Evolutionary conservation across 2,113 vertebrate species (phyloP).

Genomic region (Tringa solitaria): DNA sequence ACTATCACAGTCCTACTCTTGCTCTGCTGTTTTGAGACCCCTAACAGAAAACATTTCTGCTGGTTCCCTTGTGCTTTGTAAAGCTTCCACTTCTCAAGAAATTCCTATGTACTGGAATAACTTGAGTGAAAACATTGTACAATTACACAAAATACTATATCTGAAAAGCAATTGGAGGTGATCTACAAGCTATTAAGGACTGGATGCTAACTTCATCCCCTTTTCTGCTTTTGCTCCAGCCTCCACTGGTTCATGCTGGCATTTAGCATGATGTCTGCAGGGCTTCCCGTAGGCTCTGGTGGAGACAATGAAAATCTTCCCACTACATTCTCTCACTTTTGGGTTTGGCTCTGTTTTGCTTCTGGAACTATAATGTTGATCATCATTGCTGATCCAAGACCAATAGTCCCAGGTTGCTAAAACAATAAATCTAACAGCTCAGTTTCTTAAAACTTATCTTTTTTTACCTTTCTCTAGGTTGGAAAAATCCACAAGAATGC

Average conservation of each 20-base stretch:
- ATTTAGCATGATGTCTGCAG: not conserved
- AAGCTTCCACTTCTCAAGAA: too few species aligned
- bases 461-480: constrained; percentile 63
- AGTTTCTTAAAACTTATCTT: not conserved
- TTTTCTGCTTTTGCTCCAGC: not conserved
- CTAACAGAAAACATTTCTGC: too few species aligned
- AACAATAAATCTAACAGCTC: not conserved
- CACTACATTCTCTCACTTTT: not conserved
- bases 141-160: not conserved
- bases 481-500: constrained; percentile 80
- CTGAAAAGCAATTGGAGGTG: not conserved
- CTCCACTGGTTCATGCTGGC: not conserved
- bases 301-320: not conserved
- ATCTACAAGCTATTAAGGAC: not conserved
- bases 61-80: too few species aligned
- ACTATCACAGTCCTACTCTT: too few species aligned
- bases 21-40: too few species aligned
- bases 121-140: not conserved
- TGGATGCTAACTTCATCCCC: not conserved
- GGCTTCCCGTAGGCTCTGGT: not conserved
- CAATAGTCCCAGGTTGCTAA: not conserved
- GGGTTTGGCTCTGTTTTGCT: not conserved
- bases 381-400: not conserved
- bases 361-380: not conserved
- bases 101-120: too few species aligned